These are phyloP conservation scores for Eupithecia subumbrata DNA, from an alignment of 2,888 invertebrate genomes.

Conservation along the genomic window DNA sequence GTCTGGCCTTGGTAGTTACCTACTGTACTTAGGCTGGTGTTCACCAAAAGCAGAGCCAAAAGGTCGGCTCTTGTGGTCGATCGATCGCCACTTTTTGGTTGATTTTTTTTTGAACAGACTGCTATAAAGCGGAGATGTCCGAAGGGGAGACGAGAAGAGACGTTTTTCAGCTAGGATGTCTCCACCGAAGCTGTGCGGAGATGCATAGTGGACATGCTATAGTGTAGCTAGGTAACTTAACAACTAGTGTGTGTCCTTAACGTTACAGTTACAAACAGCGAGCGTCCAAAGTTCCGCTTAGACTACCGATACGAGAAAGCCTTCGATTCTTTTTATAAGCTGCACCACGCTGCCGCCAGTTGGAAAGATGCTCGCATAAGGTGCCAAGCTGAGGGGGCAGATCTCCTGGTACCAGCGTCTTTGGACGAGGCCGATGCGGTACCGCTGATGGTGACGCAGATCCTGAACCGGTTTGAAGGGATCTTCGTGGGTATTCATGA, in stretches of 20 bases:
- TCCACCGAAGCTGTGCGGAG: too few species aligned
- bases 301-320: slow-evolving; percentile 63
- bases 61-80: too few species aligned
- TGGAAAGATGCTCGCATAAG: slow-evolving; percentile 57
- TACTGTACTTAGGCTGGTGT: not conserved
- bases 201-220: too few species aligned
- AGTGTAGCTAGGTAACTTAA: not conserved
- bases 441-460: slow-evolving; percentile 51
- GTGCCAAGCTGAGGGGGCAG: slow-evolving; percentile 58
- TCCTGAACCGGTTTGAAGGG: slow-evolving; percentile 52
- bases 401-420: slow-evolving; percentile 56
- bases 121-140: too few species aligned
- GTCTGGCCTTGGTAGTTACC: not conserved
- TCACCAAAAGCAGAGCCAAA: too few species aligned
- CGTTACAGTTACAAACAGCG: slow-evolving; percentile 15
- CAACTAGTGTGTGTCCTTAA: not conserved
- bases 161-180: too few species aligned
- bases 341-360: slow-evolving; percentile 50
- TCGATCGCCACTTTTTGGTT: too few species aligned
- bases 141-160: too few species aligned
- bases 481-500: slow-evolving; percentile 62
- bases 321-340: slow-evolving; percentile 60
- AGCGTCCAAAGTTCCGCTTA: slow-evolving; percentile 55
- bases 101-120: too few species aligned
- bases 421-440: slow-evolving; percentile 61